These are phyloP conservation scores for Mythimna ferrago DNA, from an alignment of 2,888 invertebrate genomes.

Conservation along the genomic window DNA sequence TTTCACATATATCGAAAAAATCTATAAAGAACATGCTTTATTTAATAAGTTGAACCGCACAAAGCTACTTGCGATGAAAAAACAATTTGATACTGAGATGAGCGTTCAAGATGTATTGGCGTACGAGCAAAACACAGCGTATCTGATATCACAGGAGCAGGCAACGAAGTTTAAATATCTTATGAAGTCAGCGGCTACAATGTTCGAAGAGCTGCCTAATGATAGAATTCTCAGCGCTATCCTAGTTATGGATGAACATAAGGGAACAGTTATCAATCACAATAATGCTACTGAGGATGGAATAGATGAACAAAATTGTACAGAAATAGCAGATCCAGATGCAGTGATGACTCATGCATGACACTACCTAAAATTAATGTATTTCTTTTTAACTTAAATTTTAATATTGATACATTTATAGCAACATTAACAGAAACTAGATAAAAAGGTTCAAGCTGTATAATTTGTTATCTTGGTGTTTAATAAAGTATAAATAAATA, in stretches of 20 bases:
- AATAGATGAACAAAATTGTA: not conserved
- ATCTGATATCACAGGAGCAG: not conserved
- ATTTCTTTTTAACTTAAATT: too few relatives aligned
- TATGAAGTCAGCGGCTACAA: constrained; percentile 21
- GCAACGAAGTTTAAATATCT: constrained; percentile 11
- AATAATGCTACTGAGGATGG: not conserved
- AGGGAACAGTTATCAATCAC: not conserved
- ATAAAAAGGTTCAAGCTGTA: too few relatives aligned
- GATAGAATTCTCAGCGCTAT: constrained; percentile 31
- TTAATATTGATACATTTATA: too few relatives aligned
- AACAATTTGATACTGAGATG: constrained; percentile 6
- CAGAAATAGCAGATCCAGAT: not conserved
- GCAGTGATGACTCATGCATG: not conserved
- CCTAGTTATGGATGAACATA: not conserved
- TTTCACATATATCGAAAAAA: constrained; percentile 16
- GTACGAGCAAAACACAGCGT: constrained; percentile 2
- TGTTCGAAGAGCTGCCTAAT: constrained; percentile 24
- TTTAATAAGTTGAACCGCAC: constrained; percentile 15
- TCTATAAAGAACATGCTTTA: constrained; percentile 44
- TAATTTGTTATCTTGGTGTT: too few relatives aligned
- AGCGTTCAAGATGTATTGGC: constrained; percentile 39
- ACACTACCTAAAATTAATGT: not conserved
- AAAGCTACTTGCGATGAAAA: not conserved
- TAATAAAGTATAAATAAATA: too few relatives aligned
- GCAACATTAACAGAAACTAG: too few relatives aligned